phyloP scores from a whole-genome alignment of 2,888 invertebrate genomes.

The Hemicrepidius hirtus region DNA sequence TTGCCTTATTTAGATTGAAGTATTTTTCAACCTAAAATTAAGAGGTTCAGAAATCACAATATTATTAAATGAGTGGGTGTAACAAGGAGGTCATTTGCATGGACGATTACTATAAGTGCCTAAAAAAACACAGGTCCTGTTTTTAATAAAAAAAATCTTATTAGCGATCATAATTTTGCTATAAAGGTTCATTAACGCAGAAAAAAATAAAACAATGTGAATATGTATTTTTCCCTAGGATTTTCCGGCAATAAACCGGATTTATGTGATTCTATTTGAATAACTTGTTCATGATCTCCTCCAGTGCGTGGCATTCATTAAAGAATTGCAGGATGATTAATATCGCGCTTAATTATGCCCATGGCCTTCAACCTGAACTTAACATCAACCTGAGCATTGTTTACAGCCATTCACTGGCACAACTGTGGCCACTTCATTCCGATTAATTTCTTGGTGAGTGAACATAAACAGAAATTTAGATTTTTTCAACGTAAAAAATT shows the following conservation, averaged over 20 bases:
- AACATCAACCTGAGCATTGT: slow-evolving; percentile 46
- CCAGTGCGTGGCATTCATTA: slow-evolving; percentile 41
- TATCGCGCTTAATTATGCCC: slow-evolving; percentile 47
- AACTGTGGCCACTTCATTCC: slow-evolving; percentile 15
- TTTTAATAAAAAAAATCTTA: not conserved
- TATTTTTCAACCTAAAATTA: slow-evolving; percentile 9
- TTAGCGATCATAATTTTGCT: not conserved
- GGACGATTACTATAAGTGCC: not conserved
- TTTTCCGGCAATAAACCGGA: slow-evolving; percentile 32
- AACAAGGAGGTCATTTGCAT: slow-evolving; percentile 19
- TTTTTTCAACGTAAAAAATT: not conserved
- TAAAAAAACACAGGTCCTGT: not conserved
- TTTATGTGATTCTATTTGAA: slow-evolving; percentile 20
- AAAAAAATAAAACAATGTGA: slow-evolving; percentile 24
- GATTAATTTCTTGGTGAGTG: slow-evolving; percentile 1
- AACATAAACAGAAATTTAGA: not conserved
- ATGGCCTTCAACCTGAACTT: slow-evolving; percentile 55
- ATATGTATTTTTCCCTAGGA: slow-evolving; percentile 14
- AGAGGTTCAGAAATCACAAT: slow-evolving; percentile 4
- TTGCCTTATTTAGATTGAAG: not conserved
- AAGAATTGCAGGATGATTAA: slow-evolving; percentile 49
- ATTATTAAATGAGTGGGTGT: slow-evolving; percentile 29
- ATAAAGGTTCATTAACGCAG: slow-evolving; percentile 7
- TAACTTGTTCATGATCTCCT: slow-evolving; percentile 29
- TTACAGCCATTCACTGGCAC: slow-evolving; percentile 42